Evolutionary conservation across 1,140 invertebrate species (phyloP).

Genomic region (Bombus fervidus): DNA sequence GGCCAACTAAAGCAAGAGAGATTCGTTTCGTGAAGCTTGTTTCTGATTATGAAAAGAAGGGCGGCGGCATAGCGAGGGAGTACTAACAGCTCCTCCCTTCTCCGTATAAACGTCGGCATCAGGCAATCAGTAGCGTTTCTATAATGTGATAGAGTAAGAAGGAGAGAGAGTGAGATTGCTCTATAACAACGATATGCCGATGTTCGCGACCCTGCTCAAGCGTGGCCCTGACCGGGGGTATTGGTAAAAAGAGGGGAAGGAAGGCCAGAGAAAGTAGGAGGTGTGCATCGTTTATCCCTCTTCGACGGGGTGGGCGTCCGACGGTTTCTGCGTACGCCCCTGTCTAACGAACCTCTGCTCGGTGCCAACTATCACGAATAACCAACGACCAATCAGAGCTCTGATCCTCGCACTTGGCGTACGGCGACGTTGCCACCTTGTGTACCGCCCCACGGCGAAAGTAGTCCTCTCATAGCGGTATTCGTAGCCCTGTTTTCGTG

Average conservation of each 20-base stretch:
- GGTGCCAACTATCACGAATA: conserved; percentile 27
- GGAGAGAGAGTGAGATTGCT: not conserved
- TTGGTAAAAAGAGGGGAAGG: conserved; percentile 59
- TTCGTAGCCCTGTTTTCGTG: conserved; percentile 56
- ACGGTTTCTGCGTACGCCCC: conserved; percentile 71
- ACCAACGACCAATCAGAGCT: conserved; percentile 46
- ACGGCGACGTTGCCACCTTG: conserved; percentile 64
- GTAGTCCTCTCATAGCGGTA: conserved; percentile 49
- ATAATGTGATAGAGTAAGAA: not conserved
- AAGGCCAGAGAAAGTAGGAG: conserved; percentile 70
- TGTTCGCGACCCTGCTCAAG: conserved; percentile 18
- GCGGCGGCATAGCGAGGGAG: conserved; percentile 28
- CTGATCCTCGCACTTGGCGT: conserved; percentile 25
- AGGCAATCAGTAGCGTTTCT: not conserved
- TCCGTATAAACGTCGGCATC: not conserved
- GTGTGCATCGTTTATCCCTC: conserved; percentile 67
- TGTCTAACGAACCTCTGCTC: conserved; percentile 57
- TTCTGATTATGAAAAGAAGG: conserved; percentile 30
- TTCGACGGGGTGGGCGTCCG: conserved; percentile 73
- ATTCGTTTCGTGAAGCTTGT: not conserved
- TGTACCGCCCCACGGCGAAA: conserved; percentile 62
- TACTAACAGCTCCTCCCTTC: conserved; percentile 40
- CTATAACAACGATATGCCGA: conserved; percentile 16
- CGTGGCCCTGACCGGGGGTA: conserved; percentile 42
- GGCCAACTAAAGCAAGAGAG: not conserved